A percentile compares a stretch with the other conserved stretches of the same genome.
Evolutionary conservation across 2,113 vertebrate genomes (phyloP).

Genomic region (Mellivora capensis): DNA sequence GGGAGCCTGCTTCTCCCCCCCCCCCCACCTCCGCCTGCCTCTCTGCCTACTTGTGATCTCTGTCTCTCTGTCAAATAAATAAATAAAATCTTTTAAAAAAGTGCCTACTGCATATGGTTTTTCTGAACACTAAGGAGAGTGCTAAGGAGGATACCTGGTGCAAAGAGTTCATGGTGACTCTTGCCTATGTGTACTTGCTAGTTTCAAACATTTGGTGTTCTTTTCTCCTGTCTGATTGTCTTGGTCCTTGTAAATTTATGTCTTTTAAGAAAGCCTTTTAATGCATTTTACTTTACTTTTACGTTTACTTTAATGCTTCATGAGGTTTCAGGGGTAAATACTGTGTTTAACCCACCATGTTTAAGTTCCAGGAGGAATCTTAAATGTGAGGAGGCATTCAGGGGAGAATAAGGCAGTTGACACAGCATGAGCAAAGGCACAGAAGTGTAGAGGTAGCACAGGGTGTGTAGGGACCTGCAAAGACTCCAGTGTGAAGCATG

Average conservation of each 20-base stretch:
- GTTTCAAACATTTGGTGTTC: background rate
- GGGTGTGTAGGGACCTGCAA: too few relatives aligned
- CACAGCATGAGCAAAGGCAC: background rate
- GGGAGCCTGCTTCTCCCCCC: too few relatives aligned
- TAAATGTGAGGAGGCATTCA: background rate
- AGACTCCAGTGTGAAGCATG: background rate
- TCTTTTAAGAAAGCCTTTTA: background rate
- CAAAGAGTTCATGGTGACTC: background rate
- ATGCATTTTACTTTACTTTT: background rate
- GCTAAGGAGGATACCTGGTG: background rate
- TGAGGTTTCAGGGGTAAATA: too few relatives aligned
- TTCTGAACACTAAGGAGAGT: background rate
- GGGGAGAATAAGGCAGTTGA: background rate
- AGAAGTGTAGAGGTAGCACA: too few relatives aligned
- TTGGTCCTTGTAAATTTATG: background rate
- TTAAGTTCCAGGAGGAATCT: background rate
- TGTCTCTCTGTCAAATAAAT: too few relatives aligned
- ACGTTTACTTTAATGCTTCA: too few relatives aligned
- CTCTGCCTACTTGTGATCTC: too few relatives aligned
- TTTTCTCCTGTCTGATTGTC: background rate
- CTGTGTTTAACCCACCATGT: background rate
- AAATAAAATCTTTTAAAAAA: too few relatives aligned
- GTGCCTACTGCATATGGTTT: background rate
- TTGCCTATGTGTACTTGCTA: background rate
- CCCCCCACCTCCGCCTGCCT: too few relatives aligned